Conservation (phyloP, 2,888 invertebrate species). For the Saturnia japonica region DNA sequence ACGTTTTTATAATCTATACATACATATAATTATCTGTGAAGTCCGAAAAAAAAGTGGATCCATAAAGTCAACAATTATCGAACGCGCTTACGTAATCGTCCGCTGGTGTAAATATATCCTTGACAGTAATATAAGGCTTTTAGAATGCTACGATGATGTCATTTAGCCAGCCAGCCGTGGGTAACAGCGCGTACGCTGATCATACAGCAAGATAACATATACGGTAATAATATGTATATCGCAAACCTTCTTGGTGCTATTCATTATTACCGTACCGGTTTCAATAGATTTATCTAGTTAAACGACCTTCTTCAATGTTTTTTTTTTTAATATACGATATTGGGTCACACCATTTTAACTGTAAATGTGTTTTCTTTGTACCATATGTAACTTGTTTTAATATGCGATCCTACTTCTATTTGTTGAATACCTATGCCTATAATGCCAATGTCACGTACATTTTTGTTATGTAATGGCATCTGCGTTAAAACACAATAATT, state of each 20-base stretch:
- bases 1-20: constrained; percentile 18
- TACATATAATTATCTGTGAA: constrained; percentile 19
- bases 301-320: constrained; percentile 2
- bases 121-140: constrained; percentile 48
- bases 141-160: constrained; percentile 65
- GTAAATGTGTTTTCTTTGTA: not conserved
- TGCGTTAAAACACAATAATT: no score
- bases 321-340: not conserved
- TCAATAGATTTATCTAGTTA: constrained; percentile 26
- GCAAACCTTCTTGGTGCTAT: constrained; percentile 51
- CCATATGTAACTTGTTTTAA: not conserved
- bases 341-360: not conserved
- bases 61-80: constrained; percentile 11
- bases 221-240: constrained; percentile 70
- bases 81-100: constrained; percentile 45
- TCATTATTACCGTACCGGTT: constrained; percentile 39
- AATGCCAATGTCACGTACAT: no score
- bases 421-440: not conserved
- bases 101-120: constrained; percentile 43
- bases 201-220: constrained; percentile 57
- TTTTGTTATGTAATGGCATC: no score
- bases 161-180: constrained; percentile 55
- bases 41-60: constrained; percentile 11
- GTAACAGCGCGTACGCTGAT: constrained; percentile 23
- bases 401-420: not conserved